Evolutionary conservation across 2,797 vertebrate species (phyloP), one percentile per base, ranked within the genome.

Genomic region (Cyprinella venusta): DNA sequence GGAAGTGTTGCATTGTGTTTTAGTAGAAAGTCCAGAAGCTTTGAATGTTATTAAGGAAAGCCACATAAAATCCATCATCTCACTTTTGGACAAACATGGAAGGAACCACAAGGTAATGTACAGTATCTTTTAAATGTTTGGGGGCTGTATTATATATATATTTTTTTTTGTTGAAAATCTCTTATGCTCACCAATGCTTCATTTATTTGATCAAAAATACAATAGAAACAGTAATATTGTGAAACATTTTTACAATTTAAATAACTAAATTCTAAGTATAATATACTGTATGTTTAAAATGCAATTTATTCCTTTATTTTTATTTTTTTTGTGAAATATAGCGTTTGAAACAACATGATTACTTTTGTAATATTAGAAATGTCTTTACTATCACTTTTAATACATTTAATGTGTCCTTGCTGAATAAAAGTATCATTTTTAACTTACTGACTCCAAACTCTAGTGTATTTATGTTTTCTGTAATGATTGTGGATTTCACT

Each of bases 11-110:
- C 97, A 97, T 86, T 99, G 97, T 89, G 95, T 98, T 18, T 91
- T 99, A 70, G 93, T 96, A 79, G 97, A 98, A 93, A 99, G 97
- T 87, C 96, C 98, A 15, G 97, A 98, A 93, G 97, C 96, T 71
- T 91, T 99, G 40, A 97, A 97, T 88, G 95, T 94, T 89, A 96
- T 99, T 90, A 98, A 97, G 91, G 96, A 98, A 88, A 95, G 93
- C 54, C 98, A 99, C 90, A 98, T 99, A 90, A 95, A 96, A 76
- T 96, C 97, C 19, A 96, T 99, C 84, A 96, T 99, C 88, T 96
- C 95, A 38, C 97, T 99, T 84, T 92, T 99, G 79, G 97, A 99
- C 88, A 97, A 96, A 84, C 97, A 98, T 81, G 98, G 98, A 90
- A 94, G 94, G 90, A 97, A 97, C 87, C 94, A 97, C 90, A 99